These are phyloP conservation scores for Nemotelus pantherinus DNA, from an alignment of 2,888 invertebrate species.

Conservation along the genomic window DNA sequence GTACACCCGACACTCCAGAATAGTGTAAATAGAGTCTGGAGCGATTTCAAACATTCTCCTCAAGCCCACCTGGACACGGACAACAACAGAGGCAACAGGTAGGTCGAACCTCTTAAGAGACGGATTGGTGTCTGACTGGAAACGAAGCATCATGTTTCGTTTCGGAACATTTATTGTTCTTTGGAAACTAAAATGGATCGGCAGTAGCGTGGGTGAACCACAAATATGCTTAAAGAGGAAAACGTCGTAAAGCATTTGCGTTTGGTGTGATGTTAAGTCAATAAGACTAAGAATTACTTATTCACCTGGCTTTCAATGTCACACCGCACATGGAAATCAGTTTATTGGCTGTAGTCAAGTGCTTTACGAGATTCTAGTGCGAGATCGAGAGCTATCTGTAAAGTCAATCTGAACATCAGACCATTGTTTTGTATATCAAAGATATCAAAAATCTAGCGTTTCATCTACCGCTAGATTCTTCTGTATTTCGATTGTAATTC, in stretches of 20 bases:
- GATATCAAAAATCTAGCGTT: too few species aligned
- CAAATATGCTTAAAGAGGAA: not conserved
- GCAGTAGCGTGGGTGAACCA: not conserved
- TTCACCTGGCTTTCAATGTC: conserved; percentile 14
- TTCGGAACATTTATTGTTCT: not conserved
- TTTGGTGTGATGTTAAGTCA: not conserved
- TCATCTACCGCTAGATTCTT: too few species aligned
- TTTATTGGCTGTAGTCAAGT: conserved; percentile 12
- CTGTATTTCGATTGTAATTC: too few species aligned
- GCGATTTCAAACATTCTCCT: not conserved
- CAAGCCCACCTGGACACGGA: conserved; percentile 8
- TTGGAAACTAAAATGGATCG: not conserved
- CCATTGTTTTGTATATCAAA: not conserved
- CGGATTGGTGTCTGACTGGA: conserved; percentile 3
- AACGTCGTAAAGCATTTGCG: not conserved
- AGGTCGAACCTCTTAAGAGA: not conserved
- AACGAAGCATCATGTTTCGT: not conserved
- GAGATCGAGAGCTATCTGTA: conserved; percentile 21
- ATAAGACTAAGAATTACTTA: conserved; percentile 15
- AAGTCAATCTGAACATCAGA: conserved; percentile 3
- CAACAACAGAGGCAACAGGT: conserved; percentile 10
- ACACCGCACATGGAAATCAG: conserved; percentile 11
- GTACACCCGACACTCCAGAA: not conserved
- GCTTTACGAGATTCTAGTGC: conserved; percentile 9
- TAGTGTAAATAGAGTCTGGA: conserved; percentile 11